These are phyloP conservation scores for Copidosoma floridanum DNA, from an alignment of 1,140 invertebrate species.

Conservation along the genomic window DNA sequence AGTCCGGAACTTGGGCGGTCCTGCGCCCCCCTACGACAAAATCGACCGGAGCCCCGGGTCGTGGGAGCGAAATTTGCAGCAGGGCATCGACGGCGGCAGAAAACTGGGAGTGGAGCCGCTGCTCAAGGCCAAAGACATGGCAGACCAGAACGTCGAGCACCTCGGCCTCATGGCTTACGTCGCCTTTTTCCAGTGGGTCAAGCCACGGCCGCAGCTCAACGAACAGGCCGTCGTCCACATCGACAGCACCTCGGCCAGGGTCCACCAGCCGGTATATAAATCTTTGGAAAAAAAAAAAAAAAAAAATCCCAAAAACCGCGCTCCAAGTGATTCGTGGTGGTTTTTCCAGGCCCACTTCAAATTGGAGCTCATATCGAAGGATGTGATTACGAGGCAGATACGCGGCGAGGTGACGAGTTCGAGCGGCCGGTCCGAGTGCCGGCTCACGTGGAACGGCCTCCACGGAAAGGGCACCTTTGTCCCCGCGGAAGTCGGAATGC, in stretches of 20 bases:
- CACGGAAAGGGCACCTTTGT: conserved; percentile 79
- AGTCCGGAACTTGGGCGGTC: conserved; percentile 82
- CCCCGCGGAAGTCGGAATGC: conserved; percentile 89
- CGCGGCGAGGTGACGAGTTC: conserved; percentile 82
- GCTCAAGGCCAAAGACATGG: conserved; percentile 89
- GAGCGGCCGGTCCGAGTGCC: conserved; percentile 62
- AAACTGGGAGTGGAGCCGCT: conserved; percentile 82
- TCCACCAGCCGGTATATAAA: conserved; percentile 74
- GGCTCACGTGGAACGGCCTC: conserved; percentile 65
- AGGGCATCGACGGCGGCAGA: conserved; percentile 64
- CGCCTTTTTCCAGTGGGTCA: conserved; percentile 84
- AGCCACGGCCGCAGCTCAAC: conserved; percentile 75
- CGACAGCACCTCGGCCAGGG: conserved; percentile 77
- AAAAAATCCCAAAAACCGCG: neutral
- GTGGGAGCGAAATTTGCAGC: conserved; percentile 82
- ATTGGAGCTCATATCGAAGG: conserved; percentile 74
- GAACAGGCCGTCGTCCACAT: conserved; percentile 74
- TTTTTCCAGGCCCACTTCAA: conserved; percentile 68
- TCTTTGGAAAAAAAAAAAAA: no score
- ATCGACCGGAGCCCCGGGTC: conserved; percentile 68
- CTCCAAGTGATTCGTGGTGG: neutral
- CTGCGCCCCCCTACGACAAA: conserved; percentile 75
- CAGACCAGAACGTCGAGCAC: conserved; percentile 91
- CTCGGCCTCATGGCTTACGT: conserved; percentile 95
- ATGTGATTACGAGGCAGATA: conserved; percentile 75